Conservation (phyloP, 2,113 vertebrate species). For the Seriola aureovittata region DNA sequence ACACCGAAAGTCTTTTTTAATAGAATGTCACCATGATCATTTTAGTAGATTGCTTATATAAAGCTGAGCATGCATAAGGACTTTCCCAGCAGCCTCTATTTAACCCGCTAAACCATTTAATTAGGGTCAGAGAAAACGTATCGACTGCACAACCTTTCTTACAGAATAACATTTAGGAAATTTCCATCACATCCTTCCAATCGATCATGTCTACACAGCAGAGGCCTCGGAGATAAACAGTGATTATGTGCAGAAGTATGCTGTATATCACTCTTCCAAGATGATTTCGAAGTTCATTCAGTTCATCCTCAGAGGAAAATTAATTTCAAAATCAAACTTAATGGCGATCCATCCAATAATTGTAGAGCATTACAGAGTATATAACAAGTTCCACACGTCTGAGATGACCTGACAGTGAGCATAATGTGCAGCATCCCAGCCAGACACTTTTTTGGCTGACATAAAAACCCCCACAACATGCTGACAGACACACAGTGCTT, state of each 20-base stretch:
- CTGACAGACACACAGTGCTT: background rate
- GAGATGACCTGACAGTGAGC: background rate
- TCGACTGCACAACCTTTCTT: background rate
- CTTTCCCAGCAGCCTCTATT: conserved; percentile 45
- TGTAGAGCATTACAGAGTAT: no score
- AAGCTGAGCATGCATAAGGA: conserved; percentile 50
- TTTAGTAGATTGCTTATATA: background rate
- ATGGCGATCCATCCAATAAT: no score
- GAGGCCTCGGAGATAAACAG: no score
- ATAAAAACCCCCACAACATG: background rate
- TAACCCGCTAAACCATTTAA: background rate
- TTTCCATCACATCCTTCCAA: background rate
- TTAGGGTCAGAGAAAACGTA: background rate
- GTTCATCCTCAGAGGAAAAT: no score
- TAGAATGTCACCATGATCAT: no score
- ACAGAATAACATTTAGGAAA: background rate
- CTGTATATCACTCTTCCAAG: no score
- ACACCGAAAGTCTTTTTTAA: no score
- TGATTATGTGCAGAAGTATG: no score
- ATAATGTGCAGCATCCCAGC: background rate
- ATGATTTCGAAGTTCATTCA: no score
- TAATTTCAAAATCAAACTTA: no score
- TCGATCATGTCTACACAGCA: background rate
- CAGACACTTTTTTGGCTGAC: background rate
- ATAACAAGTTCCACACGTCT: background rate